Evolutionary conservation across 2,888 invertebrate species (phyloP), one percentile per base, ranked within the genome.

Genomic region (Lepidocyrtinus sp.): DNA sequence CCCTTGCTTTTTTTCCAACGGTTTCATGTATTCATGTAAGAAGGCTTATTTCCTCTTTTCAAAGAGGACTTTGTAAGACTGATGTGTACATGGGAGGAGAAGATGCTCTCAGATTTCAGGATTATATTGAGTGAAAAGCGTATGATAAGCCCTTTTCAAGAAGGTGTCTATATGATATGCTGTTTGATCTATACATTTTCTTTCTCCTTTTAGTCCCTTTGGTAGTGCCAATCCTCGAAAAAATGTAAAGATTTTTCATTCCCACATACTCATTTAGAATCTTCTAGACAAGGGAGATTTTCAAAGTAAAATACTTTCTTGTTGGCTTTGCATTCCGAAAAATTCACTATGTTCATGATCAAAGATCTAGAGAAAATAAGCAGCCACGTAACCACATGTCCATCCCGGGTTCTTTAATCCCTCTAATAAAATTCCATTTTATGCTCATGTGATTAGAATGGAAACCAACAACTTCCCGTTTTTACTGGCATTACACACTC

Each of bases 61-160:
- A 2, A 7, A 12, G 17, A 50, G 50, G 50, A 2, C 50, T 50
- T 50, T 50, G 50, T 7, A 17, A 50, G 50, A 50, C n/a, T 50
- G 50, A n/a, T n/a, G n/a, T n/a, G n/a, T 50, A 50, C 50, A n/a
- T 50, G 50, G n/a, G 50, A 50, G 50, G 2, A n/a, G n/a, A 50
- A 50, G 50, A 50, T 50, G 50, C 50, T 50, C 50, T 50, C 50
- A n/a, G 50, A 50, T 50, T 50, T 50, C 50, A 50, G 50, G 50
- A 50, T 50, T 17, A 2, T 15, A n/a, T 50, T 50, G n/a, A 17
- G 50, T 17, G 2, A n/a, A n/a, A n/a, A n/a, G n/a, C n/a, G n/a
- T n/a, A 17, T 12, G 50, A 50, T 50, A 50, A 50, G 50, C 50
- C n/a, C 17, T 50, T 50, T 50, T 2, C 5, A 50, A 17, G 2